Evolutionary conservation across 2,797 vertebrate species (phyloP).

Genomic region (Tachyglossus aculeatus): DNA sequence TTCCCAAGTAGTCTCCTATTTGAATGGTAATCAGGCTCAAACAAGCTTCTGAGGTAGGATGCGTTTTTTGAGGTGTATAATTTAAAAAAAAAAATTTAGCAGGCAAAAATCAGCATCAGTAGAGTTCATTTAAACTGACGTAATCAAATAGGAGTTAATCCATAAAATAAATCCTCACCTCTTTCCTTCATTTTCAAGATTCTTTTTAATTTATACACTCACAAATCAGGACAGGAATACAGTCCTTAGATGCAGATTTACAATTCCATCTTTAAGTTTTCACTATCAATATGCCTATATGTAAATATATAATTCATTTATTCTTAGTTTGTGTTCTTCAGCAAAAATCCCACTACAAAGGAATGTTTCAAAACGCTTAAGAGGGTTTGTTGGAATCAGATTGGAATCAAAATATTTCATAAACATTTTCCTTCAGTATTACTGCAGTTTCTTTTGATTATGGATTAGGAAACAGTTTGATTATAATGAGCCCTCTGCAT

Average conservation of each 20-base stretch:
- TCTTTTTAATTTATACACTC: background rate
- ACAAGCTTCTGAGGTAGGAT: no score
- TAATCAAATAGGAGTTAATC: background rate
- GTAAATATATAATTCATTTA: background rate
- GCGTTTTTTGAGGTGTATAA: no score
- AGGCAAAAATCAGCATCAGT: no score
- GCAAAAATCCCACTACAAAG: constrained; percentile 15
- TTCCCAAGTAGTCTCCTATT: no score
- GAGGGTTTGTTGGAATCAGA: background rate
- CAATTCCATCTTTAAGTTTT: background rate
- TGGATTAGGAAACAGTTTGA: constrained; percentile 10
- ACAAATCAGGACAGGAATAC: background rate
- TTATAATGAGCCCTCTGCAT: no score
- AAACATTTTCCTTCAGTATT: background rate
- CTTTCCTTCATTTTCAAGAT: background rate
- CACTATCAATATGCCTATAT: constrained; percentile 4
- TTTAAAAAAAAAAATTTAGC: no score
- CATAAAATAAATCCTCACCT: background rate
- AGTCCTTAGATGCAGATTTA: background rate
- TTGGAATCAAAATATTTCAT: background rate
- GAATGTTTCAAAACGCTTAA: background rate
- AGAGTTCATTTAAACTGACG: background rate
- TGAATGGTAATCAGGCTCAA: no score
- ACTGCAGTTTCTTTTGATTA: constrained; percentile 9
- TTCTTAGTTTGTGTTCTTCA: constrained; percentile 14